Evolutionary conservation across 1,140 invertebrate species (phyloP).

Genomic region (Adelges cooleyi): DNA sequence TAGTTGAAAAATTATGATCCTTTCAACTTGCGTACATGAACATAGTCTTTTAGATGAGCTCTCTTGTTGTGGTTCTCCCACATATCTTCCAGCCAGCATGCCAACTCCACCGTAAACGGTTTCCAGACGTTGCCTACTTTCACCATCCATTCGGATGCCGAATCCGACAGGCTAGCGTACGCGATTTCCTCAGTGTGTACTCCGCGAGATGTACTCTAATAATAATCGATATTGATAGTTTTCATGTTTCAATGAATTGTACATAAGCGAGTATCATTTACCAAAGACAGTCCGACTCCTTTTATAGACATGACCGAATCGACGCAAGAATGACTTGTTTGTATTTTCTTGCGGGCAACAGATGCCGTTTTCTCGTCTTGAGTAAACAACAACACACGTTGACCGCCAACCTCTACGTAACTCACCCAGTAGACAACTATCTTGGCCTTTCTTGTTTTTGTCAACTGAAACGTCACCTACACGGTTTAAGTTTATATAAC

Average conservation of each 20-base stretch:
- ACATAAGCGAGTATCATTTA: conserved; percentile 35
- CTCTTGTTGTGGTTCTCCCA: conserved; percentile 54
- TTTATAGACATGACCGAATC: conserved; percentile 59
- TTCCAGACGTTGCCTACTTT: conserved; percentile 69
- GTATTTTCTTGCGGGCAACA: conserved; percentile 53
- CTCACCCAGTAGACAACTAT: conserved; percentile 73
- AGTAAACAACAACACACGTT: conserved; percentile 67
- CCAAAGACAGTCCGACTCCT: conserved; percentile 55
- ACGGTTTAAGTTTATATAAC: background rate
- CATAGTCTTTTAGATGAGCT: conserved; percentile 63
- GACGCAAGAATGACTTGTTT: conserved; percentile 54
- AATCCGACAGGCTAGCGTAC: conserved; percentile 52
- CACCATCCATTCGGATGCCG: conserved; percentile 67
- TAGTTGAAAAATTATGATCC: conserved; percentile 3
- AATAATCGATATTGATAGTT: background rate
- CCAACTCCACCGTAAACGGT: conserved; percentile 58
- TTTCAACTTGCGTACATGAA: conserved; percentile 39
- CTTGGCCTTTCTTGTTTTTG: conserved; percentile 43
- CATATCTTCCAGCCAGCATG: conserved; percentile 69
- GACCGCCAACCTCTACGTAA: conserved; percentile 54
- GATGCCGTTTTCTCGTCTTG: conserved; percentile 63
- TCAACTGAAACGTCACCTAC: conserved; percentile 30
- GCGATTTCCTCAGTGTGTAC: conserved; percentile 45
- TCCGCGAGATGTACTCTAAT: conserved; percentile 32
- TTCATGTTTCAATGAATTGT: too few relatives aligned